phyloP scores from a whole-genome alignment of 2,888 invertebrate species.

The Drosophila greeni region DNA sequence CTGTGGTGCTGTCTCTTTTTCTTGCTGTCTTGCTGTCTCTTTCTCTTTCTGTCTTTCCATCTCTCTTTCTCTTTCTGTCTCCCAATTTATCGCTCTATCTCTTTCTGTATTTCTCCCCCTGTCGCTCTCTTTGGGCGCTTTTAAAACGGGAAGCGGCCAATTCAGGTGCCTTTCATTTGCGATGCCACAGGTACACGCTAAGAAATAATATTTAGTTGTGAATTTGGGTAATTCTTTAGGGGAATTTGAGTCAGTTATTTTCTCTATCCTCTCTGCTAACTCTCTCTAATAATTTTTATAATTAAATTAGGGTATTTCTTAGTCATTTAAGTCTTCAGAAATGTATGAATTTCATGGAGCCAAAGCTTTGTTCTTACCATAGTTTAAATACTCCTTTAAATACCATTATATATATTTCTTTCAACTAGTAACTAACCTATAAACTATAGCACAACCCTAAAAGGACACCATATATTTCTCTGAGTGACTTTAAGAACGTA shows the following conservation, averaged over 20 bases:
- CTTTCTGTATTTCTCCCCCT: neutral
- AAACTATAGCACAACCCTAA: neutral
- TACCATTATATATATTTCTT: too few species aligned
- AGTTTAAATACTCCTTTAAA: too few species aligned
- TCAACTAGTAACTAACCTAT: too few species aligned
- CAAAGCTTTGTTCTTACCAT: too few species aligned
- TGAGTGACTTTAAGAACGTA: conserved; percentile 29
- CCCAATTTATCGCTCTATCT: too few species aligned
- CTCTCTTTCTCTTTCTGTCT: neutral
- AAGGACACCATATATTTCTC: too few species aligned
- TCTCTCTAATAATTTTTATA: too few species aligned
- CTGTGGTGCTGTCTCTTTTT: neutral
- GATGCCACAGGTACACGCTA: conserved; percentile 3
- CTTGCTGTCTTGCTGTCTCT: conserved; percentile 3
- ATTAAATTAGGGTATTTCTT: too few species aligned
- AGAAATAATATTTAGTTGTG: neutral
- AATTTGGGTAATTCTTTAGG: neutral
- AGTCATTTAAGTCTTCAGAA: too few species aligned
- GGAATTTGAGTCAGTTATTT: too few species aligned
- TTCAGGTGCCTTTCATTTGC: conserved; percentile 37
- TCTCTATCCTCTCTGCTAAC: too few species aligned
- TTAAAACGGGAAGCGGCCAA: conserved; percentile 57
- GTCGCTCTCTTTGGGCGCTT: neutral
- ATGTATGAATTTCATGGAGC: too few species aligned
- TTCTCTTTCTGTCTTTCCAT: conserved; percentile 1